phyloP scores from a whole-genome alignment of 2,888 invertebrate genomes.

The Oligia strigilis region DNA sequence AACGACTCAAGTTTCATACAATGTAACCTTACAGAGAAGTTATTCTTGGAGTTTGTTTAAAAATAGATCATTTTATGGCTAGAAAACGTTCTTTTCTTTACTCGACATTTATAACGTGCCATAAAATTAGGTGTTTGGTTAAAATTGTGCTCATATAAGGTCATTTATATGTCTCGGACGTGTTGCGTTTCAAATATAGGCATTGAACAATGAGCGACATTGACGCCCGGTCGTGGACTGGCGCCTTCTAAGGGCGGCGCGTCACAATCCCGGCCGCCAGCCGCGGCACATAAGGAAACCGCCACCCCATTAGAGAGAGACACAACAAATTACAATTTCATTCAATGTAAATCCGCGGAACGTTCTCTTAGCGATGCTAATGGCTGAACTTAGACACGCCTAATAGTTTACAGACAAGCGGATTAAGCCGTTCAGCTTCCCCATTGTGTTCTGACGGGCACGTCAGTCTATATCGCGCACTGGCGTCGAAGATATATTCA shows the following conservation, averaged over 20 bases:
- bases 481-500: constrained; percentile 71
- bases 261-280: constrained; percentile 71
- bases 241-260: constrained; percentile 77
- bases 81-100: constrained; percentile 19
- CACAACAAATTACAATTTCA: constrained; percentile 88
- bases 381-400: constrained; percentile 84
- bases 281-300: constrained; percentile 77
- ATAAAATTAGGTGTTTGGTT: constrained; percentile 50
- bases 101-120: constrained; percentile 23
- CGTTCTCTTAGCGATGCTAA: constrained; percentile 79
- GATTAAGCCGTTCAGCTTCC: constrained; percentile 81
- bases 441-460: constrained; percentile 78
- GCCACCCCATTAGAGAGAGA: constrained; percentile 74
- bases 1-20: constrained; percentile 27
- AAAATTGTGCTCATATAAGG: constrained; percentile 53
- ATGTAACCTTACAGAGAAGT: constrained; percentile 12
- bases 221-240: constrained; percentile 76
- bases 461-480: constrained; percentile 77
- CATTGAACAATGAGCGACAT: constrained; percentile 81
- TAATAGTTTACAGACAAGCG: constrained; percentile 82
- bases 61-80: constrained; percentile 38
- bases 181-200: constrained; percentile 76
- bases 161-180: constrained; percentile 65
- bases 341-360: constrained; percentile 87
- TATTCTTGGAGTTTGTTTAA: constrained; percentile 26